Evolutionary conservation across 2,888 invertebrate genomes (phyloP).

Genomic region (Spodoptera exigua): DNA sequence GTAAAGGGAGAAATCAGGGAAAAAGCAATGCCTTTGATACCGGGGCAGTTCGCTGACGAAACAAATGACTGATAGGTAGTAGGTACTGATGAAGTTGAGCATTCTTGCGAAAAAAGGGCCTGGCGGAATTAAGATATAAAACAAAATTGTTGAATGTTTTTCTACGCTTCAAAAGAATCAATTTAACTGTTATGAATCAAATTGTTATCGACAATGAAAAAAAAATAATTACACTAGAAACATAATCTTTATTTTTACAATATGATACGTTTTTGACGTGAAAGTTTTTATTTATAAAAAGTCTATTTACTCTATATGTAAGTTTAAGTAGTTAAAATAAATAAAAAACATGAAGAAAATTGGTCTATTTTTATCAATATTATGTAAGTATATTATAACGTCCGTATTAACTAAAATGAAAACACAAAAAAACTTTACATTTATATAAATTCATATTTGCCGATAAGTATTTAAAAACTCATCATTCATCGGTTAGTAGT

Average conservation of each 20-base stretch:
- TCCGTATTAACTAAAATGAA: background rate
- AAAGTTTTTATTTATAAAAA: background rate
- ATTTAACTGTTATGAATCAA: conserved; percentile 14
- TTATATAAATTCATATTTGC: too few species aligned
- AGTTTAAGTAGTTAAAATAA: too few species aligned
- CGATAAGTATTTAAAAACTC: too few species aligned
- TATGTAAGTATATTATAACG: conserved; percentile 26
- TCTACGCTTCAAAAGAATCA: conserved; percentile 36
- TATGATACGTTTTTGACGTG: background rate
- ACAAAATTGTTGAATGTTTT: background rate
- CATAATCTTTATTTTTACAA: rapidly evolving
- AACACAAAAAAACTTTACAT: too few species aligned
- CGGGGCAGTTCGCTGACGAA: too few species aligned
- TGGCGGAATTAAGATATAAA: too few species aligned
- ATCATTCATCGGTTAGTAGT: too few species aligned
- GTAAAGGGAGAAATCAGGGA: too few species aligned
- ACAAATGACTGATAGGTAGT: too few species aligned
- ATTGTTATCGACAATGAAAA: background rate
- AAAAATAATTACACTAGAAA: background rate
- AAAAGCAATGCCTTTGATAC: too few species aligned
- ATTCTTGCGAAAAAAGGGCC: too few species aligned
- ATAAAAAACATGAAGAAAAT: conserved; percentile 7
- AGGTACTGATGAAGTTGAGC: too few species aligned
- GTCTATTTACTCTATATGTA: background rate
- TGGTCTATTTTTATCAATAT: conserved; percentile 2